phyloP scores from a whole-genome alignment of 2,888 invertebrate species.

The Agonopterix arenella region DNA sequence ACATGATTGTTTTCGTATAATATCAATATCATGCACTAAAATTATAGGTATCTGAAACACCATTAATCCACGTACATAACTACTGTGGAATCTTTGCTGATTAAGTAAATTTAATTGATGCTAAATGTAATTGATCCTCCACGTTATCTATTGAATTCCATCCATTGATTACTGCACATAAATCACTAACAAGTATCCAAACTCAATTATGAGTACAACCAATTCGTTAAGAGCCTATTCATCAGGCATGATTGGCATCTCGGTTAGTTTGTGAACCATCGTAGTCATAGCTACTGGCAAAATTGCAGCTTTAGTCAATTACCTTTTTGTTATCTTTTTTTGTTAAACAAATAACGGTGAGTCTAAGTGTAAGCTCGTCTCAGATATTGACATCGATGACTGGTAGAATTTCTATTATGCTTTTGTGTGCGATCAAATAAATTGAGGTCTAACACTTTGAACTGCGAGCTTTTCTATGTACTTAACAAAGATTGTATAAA shows the following conservation, averaged over 20 bases:
- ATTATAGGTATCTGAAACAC: too few relatives aligned
- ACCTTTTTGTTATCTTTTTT: slow-evolving; percentile 38
- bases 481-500: too few relatives aligned
- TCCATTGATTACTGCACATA: slow-evolving; percentile 11
- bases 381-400: slow-evolving; percentile 29
- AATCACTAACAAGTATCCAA: slow-evolving; percentile 41
- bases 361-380: slow-evolving; percentile 17
- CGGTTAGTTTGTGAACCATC: slow-evolving; percentile 21
- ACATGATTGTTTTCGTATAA: too few relatives aligned
- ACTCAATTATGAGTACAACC: slow-evolving; percentile 49
- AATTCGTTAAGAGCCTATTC: slow-evolving; percentile 63
- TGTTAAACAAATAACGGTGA: slow-evolving; percentile 39
- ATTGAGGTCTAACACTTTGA: slow-evolving; percentile 4
- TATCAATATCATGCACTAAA: too few relatives aligned
- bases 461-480: neutral
- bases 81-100: slow-evolving; percentile 17
- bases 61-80: too few relatives aligned
- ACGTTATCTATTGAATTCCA: neutral
- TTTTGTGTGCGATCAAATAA: neutral
- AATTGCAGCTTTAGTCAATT: slow-evolving; percentile 51
- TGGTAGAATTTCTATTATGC: slow-evolving; percentile 16
- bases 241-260: slow-evolving; percentile 56
- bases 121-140: slow-evolving; percentile 28
- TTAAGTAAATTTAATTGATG: slow-evolving; percentile 33
- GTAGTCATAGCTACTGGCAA: slow-evolving; percentile 47